Evolutionary conservation across 2,888 invertebrate species (phyloP).

Genomic region (Sycophila texana): DNA sequence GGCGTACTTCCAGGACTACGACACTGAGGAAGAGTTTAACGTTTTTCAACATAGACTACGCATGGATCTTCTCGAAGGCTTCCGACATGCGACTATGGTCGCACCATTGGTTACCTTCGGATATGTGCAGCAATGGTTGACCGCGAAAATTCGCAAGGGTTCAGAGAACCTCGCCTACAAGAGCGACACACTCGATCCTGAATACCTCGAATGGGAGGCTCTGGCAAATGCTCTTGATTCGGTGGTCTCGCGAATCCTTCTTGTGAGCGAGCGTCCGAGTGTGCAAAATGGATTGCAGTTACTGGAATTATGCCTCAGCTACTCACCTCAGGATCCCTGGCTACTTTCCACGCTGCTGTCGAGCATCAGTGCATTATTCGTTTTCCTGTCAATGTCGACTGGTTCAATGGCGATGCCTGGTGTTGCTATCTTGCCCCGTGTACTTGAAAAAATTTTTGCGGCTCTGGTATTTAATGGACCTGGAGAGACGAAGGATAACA

Average conservation of each 20-base stretch:
- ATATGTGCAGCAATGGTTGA: constrained; percentile 90
- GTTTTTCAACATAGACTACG: constrained; percentile 89
- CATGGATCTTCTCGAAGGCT: constrained; percentile 88
- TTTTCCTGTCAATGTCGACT: constrained; percentile 92
- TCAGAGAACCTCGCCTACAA: constrained; percentile 73
- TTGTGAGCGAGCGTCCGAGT: constrained; percentile 85
- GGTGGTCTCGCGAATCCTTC: constrained; percentile 86
- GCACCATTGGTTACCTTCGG: constrained; percentile 89
- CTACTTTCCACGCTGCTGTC: constrained; percentile 91
- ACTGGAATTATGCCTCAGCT: constrained; percentile 86
- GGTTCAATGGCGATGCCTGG: constrained; percentile 85
- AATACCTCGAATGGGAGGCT: constrained; percentile 91
- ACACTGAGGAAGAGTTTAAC: constrained; percentile 93
- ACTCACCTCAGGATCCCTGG: constrained; percentile 87
- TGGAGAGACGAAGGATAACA: constrained; percentile 81
- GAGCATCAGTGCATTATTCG: constrained; percentile 93
- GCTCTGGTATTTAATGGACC: constrained; percentile 85
- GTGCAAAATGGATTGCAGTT: constrained; percentile 86
- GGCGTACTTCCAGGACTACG: constrained; percentile 89
- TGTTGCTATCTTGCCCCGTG: constrained; percentile 84
- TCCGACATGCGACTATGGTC: constrained; percentile 87
- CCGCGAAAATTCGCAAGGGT: constrained; percentile 83
- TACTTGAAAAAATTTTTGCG: constrained; percentile 92
- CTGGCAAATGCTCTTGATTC: constrained; percentile 87
- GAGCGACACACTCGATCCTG: constrained; percentile 79